A percentile compares a stretch with the other conserved stretches of the same genome.
Conservation (phyloP, 2,113 vertebrate genomes). For the Triplophysa siluroides region DNA sequence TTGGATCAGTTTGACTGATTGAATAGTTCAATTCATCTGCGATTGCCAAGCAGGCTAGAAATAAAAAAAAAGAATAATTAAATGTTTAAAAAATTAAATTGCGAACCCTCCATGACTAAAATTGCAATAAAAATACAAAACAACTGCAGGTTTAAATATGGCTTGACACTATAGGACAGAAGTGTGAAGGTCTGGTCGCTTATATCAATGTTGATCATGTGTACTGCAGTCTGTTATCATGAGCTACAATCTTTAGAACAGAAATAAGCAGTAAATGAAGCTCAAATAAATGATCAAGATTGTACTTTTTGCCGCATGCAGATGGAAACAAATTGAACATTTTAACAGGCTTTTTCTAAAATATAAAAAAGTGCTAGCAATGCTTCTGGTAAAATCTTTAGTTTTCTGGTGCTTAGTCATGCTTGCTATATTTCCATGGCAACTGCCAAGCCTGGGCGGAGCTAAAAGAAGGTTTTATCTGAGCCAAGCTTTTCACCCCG, state of each 20-base stretch:
- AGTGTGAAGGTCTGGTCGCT: too few species aligned
- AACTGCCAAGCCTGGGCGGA: conserved; percentile 39
- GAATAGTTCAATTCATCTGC: conserved; percentile 79
- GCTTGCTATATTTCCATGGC: conserved; percentile 48
- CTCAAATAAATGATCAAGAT: too few species aligned
- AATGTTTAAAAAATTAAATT: neutral
- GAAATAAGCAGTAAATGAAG: neutral
- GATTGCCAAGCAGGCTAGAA: conserved; percentile 78
- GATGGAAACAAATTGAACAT: neutral
- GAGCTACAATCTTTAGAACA: neutral
- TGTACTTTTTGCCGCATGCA: neutral
- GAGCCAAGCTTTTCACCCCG: conserved; percentile 27
- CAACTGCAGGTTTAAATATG: neutral
- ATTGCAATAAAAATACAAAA: neutral
- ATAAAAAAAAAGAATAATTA: conserved; percentile 29
- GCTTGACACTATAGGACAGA: too few species aligned
- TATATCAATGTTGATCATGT: neutral
- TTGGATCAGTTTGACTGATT: conserved; percentile 84
- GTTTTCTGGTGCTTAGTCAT: conserved; percentile 47
- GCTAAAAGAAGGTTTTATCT: conserved; percentile 38
- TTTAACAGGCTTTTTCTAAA: neutral
- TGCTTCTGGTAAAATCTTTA: conserved; percentile 30
- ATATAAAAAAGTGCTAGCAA: neutral
- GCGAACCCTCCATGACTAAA: neutral
- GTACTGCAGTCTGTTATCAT: neutral